A percentile compares a stretch with the other conserved stretches of the same genome.
These are phyloP conservation scores for Lepilemur ruficaudatus DNA, from an alignment of 2,797 vertebrate species.

Conservation along the genomic window DNA sequence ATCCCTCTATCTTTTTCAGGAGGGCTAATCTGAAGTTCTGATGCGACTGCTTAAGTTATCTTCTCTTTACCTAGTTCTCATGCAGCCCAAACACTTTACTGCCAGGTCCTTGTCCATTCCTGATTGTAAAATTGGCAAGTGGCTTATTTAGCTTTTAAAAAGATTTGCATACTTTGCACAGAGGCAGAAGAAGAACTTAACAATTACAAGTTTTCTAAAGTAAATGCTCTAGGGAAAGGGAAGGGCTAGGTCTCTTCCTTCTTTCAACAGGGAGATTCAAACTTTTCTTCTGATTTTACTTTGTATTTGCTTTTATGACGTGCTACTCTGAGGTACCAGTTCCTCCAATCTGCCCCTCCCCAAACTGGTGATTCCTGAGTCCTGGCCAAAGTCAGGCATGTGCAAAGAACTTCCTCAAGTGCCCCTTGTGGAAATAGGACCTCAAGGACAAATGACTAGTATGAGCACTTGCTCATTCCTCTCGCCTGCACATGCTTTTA, in stretches of 20 bases:
- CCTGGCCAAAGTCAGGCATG: neutral
- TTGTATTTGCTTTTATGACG: neutral
- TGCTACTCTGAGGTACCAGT: too few relatives aligned
- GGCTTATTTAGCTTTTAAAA: neutral
- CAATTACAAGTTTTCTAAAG: neutral
- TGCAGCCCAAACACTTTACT: neutral
- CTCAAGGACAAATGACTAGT: neutral
- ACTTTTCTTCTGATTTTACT: neutral
- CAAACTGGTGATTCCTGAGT: neutral
- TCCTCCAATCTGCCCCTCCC: neutral
- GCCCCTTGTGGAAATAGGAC: neutral
- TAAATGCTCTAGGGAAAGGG: neutral
- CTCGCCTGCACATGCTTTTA: neutral
- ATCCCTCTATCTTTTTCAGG: neutral
- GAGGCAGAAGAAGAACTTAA: neutral
- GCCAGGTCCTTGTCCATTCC: neutral
- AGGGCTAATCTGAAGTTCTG: neutral
- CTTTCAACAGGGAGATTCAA: neutral
- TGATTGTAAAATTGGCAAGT: neutral
- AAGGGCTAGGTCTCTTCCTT: neutral
- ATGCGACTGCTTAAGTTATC: neutral
- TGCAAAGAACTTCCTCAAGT: neutral
- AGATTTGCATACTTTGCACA: neutral
- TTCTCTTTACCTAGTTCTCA: neutral
- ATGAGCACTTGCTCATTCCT: neutral